Evolutionary conservation across 2,113 vertebrate genomes (phyloP).

Genomic region (Myotis brandtii): DNA sequence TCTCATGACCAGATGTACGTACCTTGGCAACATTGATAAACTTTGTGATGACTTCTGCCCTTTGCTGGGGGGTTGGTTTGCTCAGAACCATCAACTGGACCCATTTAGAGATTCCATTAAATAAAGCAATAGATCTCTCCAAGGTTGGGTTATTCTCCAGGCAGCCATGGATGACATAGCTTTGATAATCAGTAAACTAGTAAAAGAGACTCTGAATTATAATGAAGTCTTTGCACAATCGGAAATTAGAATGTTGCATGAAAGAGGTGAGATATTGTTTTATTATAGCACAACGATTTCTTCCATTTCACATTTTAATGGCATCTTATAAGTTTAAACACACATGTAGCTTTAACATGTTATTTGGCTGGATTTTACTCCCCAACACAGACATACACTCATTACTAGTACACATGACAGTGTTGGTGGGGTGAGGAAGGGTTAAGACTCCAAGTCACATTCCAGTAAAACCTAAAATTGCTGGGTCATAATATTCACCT

Average conservation of each 20-base stretch:
- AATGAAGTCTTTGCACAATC: slow-evolving; percentile 37
- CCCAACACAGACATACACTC: not conserved
- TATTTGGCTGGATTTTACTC: slow-evolving; percentile 38
- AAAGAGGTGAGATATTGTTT: not conserved
- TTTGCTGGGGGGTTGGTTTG: slow-evolving; percentile 96
- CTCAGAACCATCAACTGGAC: slow-evolving; percentile 99
- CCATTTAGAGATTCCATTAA: slow-evolving; percentile 99
- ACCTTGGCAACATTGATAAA: slow-evolving; percentile 98
- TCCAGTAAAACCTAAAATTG: slow-evolving; percentile 4
- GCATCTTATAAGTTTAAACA: not conserved
- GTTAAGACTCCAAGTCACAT: not conserved
- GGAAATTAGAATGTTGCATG: not conserved
- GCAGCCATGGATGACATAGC: slow-evolving; percentile 96
- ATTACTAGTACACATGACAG: not conserved
- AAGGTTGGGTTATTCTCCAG: slow-evolving; percentile 96
- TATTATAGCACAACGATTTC: not conserved
- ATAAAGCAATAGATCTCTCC: slow-evolving; percentile 97
- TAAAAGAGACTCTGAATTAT: slow-evolving; percentile 64
- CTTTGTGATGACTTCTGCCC: slow-evolving; percentile 97
- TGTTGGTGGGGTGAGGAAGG: not conserved
- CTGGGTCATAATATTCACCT: not conserved
- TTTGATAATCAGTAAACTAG: slow-evolving; percentile 98
- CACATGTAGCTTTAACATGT: not conserved
- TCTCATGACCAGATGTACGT: slow-evolving; percentile 81
- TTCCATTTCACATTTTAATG: slow-evolving; percentile 16